Evolutionary conservation across 1,140 invertebrate genomes (phyloP).

Genomic region (Sarcophaga bullata): DNA sequence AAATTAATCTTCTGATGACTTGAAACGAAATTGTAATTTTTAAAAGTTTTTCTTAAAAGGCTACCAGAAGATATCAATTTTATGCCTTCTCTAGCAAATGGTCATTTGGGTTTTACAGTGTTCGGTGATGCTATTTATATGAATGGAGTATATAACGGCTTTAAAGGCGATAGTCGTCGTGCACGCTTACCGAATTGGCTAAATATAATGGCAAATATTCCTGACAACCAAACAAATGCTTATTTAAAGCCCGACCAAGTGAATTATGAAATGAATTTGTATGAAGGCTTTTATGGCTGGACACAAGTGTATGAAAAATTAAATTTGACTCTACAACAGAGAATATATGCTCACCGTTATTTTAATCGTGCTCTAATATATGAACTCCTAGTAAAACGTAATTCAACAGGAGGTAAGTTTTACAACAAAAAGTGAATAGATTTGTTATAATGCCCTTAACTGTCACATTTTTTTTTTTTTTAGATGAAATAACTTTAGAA

Average conservation of each 20-base stretch:
- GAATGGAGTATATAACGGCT: conserved; percentile 70
- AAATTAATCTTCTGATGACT: background rate
- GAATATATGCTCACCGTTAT: conserved; percentile 69
- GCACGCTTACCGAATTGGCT: conserved; percentile 70
- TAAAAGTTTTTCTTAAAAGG: conserved; percentile 51
- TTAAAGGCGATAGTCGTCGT: conserved; percentile 67
- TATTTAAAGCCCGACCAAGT: conserved; percentile 54
- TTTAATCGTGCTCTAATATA: conserved; percentile 70
- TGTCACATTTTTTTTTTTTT: too few species aligned
- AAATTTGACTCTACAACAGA: conserved; percentile 58
- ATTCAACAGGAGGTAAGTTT: background rate
- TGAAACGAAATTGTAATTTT: background rate
- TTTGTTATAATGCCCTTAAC: too few species aligned
- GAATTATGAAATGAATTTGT: conserved; percentile 56
- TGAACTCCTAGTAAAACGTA: conserved; percentile 62
- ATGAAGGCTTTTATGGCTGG: conserved; percentile 53
- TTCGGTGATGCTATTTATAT: conserved; percentile 70
- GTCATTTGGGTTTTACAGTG: conserved; percentile 70
- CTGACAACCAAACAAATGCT: conserved; percentile 50
- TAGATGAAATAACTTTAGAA: conserved; percentile 30
- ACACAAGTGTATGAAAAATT: conserved; percentile 41
- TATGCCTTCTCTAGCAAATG: conserved; percentile 71
- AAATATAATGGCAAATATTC: conserved; percentile 61
- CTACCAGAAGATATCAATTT: conserved; percentile 68
- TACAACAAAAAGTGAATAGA: background rate